Conservation (phyloP, 1,140 invertebrate species). For the Aporrectodea caliginosa region DNA sequence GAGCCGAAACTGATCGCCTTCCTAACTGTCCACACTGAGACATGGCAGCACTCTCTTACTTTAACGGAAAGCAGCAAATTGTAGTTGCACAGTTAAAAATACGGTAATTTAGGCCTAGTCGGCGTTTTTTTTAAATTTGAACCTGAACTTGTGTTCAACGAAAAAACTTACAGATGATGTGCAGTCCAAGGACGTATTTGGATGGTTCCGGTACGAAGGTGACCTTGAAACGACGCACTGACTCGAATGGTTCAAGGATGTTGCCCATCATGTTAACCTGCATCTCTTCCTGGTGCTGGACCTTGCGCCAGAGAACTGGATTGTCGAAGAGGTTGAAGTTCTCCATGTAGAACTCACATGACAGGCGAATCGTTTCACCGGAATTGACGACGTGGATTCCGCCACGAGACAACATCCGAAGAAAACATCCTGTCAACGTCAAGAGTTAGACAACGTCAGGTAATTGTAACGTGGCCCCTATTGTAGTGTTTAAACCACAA, state of each 20-base stretch:
- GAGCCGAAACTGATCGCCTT: too few relatives aligned
- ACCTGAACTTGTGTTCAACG: too few relatives aligned
- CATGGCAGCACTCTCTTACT: too few relatives aligned
- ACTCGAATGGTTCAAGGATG: conserved; percentile 21
- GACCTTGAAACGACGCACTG: neutral
- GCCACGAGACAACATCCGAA: neutral
- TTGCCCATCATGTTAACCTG: conserved; percentile 19
- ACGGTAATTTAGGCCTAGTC: too few relatives aligned
- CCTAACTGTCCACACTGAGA: too few relatives aligned
- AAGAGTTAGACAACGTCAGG: too few relatives aligned
- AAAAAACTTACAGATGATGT: conserved; percentile 12
- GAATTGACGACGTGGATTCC: neutral
- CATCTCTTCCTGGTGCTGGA: conserved; percentile 6
- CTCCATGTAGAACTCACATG: conserved; percentile 8
- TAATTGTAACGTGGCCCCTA: too few relatives aligned
- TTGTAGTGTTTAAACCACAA: too few relatives aligned
- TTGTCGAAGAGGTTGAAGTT: conserved; percentile 25
- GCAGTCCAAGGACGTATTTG: conserved; percentile 6
- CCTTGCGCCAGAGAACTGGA: conserved; percentile 20
- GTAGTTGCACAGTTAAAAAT: too few relatives aligned
- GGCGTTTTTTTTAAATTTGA: too few relatives aligned
- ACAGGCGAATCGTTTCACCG: neutral
- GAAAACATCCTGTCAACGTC: neutral
- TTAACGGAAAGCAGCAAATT: too few relatives aligned
- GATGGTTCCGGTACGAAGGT: neutral